A percentile compares a stretch with the other conserved stretches of the same genome.
Evolutionary conservation across 2,888 invertebrate species (phyloP).

Genomic region (Trichogramma dendrolimi): DNA sequence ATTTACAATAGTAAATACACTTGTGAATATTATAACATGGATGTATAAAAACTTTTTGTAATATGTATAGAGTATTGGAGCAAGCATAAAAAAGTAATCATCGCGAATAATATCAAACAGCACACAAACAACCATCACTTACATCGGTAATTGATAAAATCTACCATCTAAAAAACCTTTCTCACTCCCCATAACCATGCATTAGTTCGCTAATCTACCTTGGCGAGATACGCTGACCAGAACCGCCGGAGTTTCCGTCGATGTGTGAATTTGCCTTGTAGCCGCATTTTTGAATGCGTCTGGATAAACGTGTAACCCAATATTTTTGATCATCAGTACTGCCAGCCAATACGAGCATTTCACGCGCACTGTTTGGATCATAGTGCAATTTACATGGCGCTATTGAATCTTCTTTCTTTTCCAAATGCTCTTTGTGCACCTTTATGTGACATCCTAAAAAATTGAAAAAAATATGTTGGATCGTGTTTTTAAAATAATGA

Average conservation of each 20-base stretch:
- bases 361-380: slow-evolving; percentile 89
- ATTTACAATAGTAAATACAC: too few relatives aligned
- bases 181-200: too few relatives aligned
- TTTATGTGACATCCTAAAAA: slow-evolving; percentile 86
- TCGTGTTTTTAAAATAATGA: background rate
- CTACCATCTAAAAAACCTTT: too few relatives aligned
- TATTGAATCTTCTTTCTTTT: slow-evolving; percentile 77
- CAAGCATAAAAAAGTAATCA: too few relatives aligned
- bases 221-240: slow-evolving; percentile 62
- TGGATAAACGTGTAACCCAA: slow-evolving; percentile 88
- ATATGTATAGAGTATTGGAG: too few relatives aligned
- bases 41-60: too few relatives aligned
- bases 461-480: background rate
- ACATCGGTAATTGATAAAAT: too few relatives aligned
- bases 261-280: slow-evolving; percentile 74
- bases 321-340: slow-evolving; percentile 82
- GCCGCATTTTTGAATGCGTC: slow-evolving; percentile 89
- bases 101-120: too few relatives aligned
- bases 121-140: too few relatives aligned
- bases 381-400: slow-evolving; percentile 95
- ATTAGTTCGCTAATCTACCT: slow-evolving; percentile 57
- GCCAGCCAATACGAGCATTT: slow-evolving; percentile 84
- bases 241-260: slow-evolving; percentile 45
- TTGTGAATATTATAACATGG: too few relatives aligned
- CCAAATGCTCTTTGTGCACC: slow-evolving; percentile 95